Conservation (phyloP, 2,113 vertebrate species). For the Plotosus lineatus region DNA sequence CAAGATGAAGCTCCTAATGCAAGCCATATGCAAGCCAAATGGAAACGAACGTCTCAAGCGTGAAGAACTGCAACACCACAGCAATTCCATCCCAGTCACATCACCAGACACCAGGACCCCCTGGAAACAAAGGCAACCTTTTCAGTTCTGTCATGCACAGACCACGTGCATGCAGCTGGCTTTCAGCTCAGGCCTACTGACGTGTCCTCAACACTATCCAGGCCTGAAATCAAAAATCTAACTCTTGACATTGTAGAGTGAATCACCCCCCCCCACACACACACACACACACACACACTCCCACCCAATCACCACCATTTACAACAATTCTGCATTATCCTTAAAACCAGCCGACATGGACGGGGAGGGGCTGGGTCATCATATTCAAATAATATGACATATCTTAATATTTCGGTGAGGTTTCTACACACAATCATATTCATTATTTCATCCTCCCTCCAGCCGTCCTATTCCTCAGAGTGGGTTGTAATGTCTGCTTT, state of each 20-base stretch:
- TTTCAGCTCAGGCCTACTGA: constrained; percentile 43
- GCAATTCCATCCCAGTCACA: constrained; percentile 6
- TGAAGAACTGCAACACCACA: constrained; percentile 1
- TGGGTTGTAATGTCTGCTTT: constrained; percentile 44
- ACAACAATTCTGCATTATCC: neutral
- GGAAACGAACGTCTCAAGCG: neutral
- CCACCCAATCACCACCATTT: neutral
- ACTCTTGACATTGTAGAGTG: constrained; percentile 2
- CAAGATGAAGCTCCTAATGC: constrained; percentile 32
- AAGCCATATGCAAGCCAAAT: constrained; percentile 32
- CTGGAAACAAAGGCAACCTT: constrained; percentile 41
- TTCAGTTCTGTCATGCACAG: constrained; percentile 36
- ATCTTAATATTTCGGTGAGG: neutral
- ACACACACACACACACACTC: neutral
- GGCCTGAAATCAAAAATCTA: constrained; percentile 26
- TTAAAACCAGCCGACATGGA: neutral
- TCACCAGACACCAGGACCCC: neutral
- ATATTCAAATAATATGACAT: constrained; percentile 36
- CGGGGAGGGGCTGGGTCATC: neutral
- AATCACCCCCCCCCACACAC: neutral
- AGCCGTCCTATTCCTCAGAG: constrained; percentile 38
- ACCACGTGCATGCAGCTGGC: constrained; percentile 41
- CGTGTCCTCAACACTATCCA: constrained; percentile 24
- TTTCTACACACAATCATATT: constrained; percentile 32
- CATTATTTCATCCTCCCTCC: constrained; percentile 28